Conservation (phyloP, 92 coral and sea anemone genomes). For the Epizoanthus stellaris region DNA sequence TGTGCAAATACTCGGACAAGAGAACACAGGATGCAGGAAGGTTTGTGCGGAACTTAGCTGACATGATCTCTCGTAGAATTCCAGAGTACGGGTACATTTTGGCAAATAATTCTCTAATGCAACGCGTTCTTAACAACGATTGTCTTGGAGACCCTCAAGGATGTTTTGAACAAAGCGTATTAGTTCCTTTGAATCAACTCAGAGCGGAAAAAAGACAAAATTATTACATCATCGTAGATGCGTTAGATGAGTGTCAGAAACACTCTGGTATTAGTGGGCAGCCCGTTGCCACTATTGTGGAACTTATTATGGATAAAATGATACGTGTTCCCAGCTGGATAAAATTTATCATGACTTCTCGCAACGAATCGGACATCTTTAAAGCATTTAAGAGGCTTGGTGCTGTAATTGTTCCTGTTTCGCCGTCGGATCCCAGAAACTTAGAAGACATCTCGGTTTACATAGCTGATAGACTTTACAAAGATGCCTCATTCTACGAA, state of each 20-base stretch:
- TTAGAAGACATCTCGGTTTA: slow-evolving; percentile 67
- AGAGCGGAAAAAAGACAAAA: not conserved
- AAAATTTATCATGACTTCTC: slow-evolving; percentile 62
- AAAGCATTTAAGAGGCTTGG: slow-evolving; percentile 5
- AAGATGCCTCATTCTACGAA: slow-evolving; percentile 16
- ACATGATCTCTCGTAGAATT: slow-evolving; percentile 70
- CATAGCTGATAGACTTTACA: slow-evolving; percentile 26
- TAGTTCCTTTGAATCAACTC: slow-evolving; percentile 53
- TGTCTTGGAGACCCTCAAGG: slow-evolving; percentile 69
- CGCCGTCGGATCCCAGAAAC: slow-evolving; percentile 67
- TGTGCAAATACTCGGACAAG: slow-evolving; percentile 72
- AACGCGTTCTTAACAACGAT: slow-evolving; percentile 40
- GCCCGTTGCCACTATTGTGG: slow-evolving; percentile 49
- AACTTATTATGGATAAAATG: slow-evolving; percentile 47
- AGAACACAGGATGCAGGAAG: slow-evolving; percentile 68
- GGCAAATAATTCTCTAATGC: slow-evolving; percentile 46
- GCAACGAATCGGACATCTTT: slow-evolving; percentile 63
- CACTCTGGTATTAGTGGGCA: not conserved
- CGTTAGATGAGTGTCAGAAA: slow-evolving; percentile 77
- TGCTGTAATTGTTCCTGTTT: slow-evolving; percentile 19
- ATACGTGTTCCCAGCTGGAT: slow-evolving; percentile 73
- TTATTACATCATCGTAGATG: slow-evolving; percentile 71
- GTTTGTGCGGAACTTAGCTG: slow-evolving; percentile 85
- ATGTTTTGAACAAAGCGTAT: slow-evolving; percentile 71
- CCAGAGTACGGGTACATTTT: slow-evolving; percentile 59